Base-by-base conservation (phyloP, 2,797 vertebrate genomes). In the Aeoliscus strigatus region DNA sequence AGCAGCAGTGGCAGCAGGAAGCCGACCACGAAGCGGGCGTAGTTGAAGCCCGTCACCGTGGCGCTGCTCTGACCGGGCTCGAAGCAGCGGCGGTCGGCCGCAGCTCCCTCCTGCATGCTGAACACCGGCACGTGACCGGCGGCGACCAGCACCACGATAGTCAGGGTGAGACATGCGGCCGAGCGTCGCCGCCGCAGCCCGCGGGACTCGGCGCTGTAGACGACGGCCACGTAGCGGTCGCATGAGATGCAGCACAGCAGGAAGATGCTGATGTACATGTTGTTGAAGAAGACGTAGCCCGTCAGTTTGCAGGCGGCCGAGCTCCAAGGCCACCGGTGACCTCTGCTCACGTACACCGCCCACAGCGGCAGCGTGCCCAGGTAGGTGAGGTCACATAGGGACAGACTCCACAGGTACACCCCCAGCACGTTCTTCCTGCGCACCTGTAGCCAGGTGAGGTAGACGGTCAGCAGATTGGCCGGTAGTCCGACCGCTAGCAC, bases 241-340 rank as follows among this genome's bases (percentile, higher is more conserved):
- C 84, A 39, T 26, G 94, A 95, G 47, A 97, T 38, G 68, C 90
- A 93, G 76, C 93, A 96, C 8, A 97, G 80, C 47, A 97, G 74
- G 17, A 94, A 86, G 70, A 96, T 92, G 81, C 94, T 97, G 65
- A 93, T 41, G 55, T 96, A 97, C 73, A 96, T 91, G 80, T 93
- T 97, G 82, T 82, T 96, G 84, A 94, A 97, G 57, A 97, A 97
- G 48, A 96, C 45, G 70, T 82, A 97, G 54, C 89, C 90, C 0
- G 84, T 92, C 8, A 83, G 2, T 45, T 26, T 79, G 68, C 94
- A 97, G 15, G 78, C 39, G 0, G 0, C 0, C 0, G 1, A 9
- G n/a, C 64, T 41, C 85, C 91, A 86, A 0, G 1, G 29, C 94
- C 94, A 97, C 0, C 0, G 0, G 51, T 92, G 93, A 0, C 5